Evolutionary conservation across 2,888 invertebrate genomes (phyloP).

Genomic region (Allolobophora icterica): DNA sequence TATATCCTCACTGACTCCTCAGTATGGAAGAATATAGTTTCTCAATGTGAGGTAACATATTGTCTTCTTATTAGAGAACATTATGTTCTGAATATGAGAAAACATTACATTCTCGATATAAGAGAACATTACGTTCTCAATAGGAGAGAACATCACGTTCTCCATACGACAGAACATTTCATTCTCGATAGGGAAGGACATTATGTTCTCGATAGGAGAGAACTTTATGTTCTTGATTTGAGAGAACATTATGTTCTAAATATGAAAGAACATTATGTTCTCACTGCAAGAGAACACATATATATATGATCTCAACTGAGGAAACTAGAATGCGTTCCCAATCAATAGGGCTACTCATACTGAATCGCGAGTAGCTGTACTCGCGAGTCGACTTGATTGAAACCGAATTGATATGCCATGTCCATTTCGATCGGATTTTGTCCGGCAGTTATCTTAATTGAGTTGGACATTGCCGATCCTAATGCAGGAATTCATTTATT

Average conservation of each 20-base stretch:
- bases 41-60: too few relatives aligned
- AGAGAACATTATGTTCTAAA: background rate
- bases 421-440: background rate
- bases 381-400: background rate
- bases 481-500: background rate
- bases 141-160: background rate
- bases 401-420: background rate
- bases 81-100: too few relatives aligned
- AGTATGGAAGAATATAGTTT: too few relatives aligned
- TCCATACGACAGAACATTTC: background rate
- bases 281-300: background rate
- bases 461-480: background rate
- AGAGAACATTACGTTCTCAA: background rate
- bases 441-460: background rate
- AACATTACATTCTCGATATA: background rate
- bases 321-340: background rate
- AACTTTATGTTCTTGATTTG: background rate
- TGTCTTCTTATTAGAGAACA: too few relatives aligned
- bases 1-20: too few relatives aligned
- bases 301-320: background rate
- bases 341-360: too few relatives aligned
- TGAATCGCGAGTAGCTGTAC: too few relatives aligned
- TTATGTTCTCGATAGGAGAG: background rate
- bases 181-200: background rate
- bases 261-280: background rate